A percentile compares a stretch with the other conserved stretches of the same genome.
These are phyloP conservation scores for Strigamia transsilvanica DNA, from an alignment of 2,888 invertebrate genomes.

Conservation along the genomic window DNA sequence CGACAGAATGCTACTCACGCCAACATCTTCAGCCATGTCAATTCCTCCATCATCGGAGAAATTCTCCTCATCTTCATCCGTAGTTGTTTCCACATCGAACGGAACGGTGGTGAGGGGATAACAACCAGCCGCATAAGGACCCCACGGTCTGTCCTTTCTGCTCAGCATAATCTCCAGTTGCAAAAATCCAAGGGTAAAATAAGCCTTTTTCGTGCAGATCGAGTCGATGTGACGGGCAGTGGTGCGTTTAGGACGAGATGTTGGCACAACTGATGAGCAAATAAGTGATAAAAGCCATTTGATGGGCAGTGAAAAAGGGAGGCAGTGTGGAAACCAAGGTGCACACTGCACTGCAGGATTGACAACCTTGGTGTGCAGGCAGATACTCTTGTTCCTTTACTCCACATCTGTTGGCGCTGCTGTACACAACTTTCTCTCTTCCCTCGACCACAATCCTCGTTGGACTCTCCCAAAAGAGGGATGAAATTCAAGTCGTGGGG, in stretches of 20 bases:
- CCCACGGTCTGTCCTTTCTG: conserved; percentile 44
- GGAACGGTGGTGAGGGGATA: conserved; percentile 11
- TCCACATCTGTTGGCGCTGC: conserved; percentile 49
- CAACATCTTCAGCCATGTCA: conserved; percentile 55
- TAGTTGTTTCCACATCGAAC: conserved; percentile 27
- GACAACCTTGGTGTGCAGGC: conserved; percentile 48
- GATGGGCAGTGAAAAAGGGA: conserved; percentile 43
- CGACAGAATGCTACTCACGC: conserved; percentile 49
- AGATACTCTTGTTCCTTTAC: conserved; percentile 42
- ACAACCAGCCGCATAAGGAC: conserved; percentile 37
- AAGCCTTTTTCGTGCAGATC: not conserved
- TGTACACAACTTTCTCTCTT: conserved; percentile 27
- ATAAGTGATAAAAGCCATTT: conserved; percentile 43
- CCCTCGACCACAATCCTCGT: not conserved
- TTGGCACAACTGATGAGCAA: conserved; percentile 44
- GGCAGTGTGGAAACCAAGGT: conserved; percentile 42
- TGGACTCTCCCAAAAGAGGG: conserved; percentile 43
- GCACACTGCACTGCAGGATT: conserved; percentile 45
- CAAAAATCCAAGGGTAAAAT: not conserved
- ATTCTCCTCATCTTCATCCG: conserved; percentile 52
- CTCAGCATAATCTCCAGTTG: conserved; percentile 24
- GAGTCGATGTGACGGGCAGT: not conserved
- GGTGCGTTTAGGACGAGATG: conserved; percentile 18
- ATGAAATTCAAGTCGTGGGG: conserved; percentile 20
- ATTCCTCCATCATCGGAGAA: conserved; percentile 56